A percentile compares a stretch with the other conserved stretches of the same genome.
These are phyloP conservation scores for Pristionchus japonicus DNA, from an alignment of 2,888 invertebrate species.

Conservation along the genomic window DNA sequence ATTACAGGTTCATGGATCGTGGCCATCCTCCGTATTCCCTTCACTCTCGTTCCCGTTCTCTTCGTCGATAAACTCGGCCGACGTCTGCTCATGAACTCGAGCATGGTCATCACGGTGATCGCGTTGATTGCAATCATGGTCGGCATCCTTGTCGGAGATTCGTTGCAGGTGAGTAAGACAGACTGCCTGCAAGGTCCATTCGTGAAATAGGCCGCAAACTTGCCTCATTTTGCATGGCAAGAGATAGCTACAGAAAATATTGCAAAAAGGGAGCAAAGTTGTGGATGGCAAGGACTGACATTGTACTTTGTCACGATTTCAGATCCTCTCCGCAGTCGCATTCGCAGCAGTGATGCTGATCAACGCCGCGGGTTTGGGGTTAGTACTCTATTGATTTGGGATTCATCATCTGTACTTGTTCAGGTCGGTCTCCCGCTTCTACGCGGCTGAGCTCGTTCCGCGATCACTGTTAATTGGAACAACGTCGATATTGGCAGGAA, in stretches of 20 bases:
- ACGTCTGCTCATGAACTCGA: constrained; percentile 54
- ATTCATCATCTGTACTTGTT: not conserved
- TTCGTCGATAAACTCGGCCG: constrained; percentile 62
- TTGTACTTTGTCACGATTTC: too few relatives aligned
- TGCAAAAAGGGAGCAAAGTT: too few relatives aligned
- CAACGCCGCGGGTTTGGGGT: constrained; percentile 54
- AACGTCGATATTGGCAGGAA: constrained; percentile 52
- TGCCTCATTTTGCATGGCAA: too few relatives aligned
- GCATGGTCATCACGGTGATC: not conserved
- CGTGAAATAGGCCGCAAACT: not conserved
- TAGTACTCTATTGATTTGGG: not conserved
- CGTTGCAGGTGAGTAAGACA: constrained; percentile 52
- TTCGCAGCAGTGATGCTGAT: constrained; percentile 56
- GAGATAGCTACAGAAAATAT: too few relatives aligned
- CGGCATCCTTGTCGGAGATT: constrained; percentile 50
- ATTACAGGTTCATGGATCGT: constrained; percentile 42
- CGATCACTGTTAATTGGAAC: constrained; percentile 56
- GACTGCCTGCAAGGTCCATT: not conserved
- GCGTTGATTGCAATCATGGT: constrained; percentile 48
- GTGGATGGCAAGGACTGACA: not conserved
- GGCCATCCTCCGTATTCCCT: constrained; percentile 55
- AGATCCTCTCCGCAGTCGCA: constrained; percentile 54
- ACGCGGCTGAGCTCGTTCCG: constrained; percentile 63
- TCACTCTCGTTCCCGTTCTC: constrained; percentile 59
- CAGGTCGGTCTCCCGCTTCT: constrained; percentile 61